Base-by-base conservation (phyloP, 2,113 vertebrate species). In the Chlorodrepanis virens region DNA sequence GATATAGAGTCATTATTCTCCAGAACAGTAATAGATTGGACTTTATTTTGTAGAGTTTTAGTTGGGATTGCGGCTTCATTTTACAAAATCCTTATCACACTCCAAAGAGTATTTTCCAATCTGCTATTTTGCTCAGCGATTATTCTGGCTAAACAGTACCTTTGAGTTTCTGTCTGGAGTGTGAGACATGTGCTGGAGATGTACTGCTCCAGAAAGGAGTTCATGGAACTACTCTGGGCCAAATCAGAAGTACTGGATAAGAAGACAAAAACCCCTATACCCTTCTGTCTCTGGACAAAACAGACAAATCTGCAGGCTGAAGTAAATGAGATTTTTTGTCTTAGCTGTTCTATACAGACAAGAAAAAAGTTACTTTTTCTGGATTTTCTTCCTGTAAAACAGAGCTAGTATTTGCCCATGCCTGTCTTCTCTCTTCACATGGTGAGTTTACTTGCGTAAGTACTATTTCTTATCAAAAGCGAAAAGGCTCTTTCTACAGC, bases 41-140 rank as follows among this genome's bases (percentile, higher is more conserved):
- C 90, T 92, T 94, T 39, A 78, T 65, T 91, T 83, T 78, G 44
- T 39, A 78, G 50, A 84, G 31, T 49, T 90, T 75, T 67, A 85
- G 24, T 80, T 86, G 76, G 42, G 83, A 94, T n/a, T 76, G 17
- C 9, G 80, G 35, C 69, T 18, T 64, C n/a, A 76, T 93, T 77
- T 95, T 91, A 80, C 64, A 89, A 94, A 91, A 89, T 61, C 54
- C 35, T 92, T 67, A 90, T 68, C 85, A 87, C 6, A 75, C n/a
- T 92, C 79, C 14, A 77, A 40, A 65, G 31, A 0, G 0, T 77
- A 52, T 71, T 90, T 93, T 93, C 68, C 35, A 60, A 33, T 60
- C 47, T 91, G 15, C 24, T 71, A 61, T 91, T 87, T 68, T 71
- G 13, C 28, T 87, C 14, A 21, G 65, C 9, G 9, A 71, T 88